Evolutionary conservation across 2,797 vertebrate species (phyloP), one percentile per base, ranked within the genome.

Genomic region (Saxicola maurus): DNA sequence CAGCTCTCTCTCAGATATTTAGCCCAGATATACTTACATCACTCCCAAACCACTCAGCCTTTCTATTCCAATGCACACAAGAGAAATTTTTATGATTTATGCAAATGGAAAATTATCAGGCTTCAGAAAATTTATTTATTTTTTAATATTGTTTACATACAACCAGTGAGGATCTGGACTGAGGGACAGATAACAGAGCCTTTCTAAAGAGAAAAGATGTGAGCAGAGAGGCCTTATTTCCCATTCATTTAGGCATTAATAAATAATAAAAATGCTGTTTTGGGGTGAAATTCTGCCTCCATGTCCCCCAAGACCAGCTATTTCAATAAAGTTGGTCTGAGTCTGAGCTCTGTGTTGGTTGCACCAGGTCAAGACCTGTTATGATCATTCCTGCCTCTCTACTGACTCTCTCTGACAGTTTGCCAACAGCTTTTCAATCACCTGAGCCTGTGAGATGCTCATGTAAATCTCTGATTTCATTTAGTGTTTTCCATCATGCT

Each of bases 1-100:
- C 76, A 67, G 16, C 73, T 87, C 21, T 51, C 62, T 82, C 65
- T 79, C 38, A 48, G 80, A 64, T 87, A 42, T 56, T 72, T 75
- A 49, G 64, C 60, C 80, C 69, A 77, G 66, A 74, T 46, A 71
- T 31, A 38, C 25, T 86, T 48, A 8, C 0, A 10, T 53, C 78
- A 35, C 23, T 90, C 62, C 76, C 69, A 83, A 37, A 55, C 30
- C 25, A 46, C 62, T 62, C 25, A 6, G 16, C 24, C 31, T 68
- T 91, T 62, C 55, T 83, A 13, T 73, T 82, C 18, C 49, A 55
- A 37, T 24, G 48, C 49, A 35, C 0, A 0, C 10, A 46, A 55
- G 23, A 81, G 31, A 66, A 56, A 24, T 38, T 28, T 49, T 74
- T 51, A 31, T 75, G n/a, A 43, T 85, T 65, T 75, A 45, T 65